Evolutionary conservation across 2,888 invertebrate species (phyloP).

Genomic region (Norana najaformis): DNA sequence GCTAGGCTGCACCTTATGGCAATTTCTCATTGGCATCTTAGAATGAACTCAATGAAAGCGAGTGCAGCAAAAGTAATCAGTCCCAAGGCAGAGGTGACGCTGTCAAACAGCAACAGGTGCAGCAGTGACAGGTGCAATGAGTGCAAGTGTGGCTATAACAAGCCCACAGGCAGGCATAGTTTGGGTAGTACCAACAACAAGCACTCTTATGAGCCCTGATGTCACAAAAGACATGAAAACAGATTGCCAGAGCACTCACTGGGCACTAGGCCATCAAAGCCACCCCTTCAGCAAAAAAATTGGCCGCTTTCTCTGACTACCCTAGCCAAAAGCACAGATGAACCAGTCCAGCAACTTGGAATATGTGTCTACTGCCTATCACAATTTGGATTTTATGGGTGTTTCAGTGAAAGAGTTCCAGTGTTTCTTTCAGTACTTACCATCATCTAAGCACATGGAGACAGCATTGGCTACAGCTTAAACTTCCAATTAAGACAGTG

Average conservation of each 20-base stretch:
- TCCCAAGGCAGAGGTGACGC: neutral
- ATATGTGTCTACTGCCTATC: neutral
- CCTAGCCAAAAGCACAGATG: neutral
- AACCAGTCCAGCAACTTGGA: neutral
- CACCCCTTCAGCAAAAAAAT: neutral
- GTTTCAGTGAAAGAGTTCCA: no score
- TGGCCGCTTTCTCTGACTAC: neutral
- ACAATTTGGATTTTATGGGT: neutral
- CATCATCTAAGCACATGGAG: no score
- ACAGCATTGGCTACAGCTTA: no score
- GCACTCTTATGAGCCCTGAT: no score
- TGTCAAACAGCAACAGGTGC: neutral
- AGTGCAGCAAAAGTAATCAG: neutral
- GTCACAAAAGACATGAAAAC: neutral
- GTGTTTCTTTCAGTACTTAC: no score
- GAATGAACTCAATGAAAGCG: no score
- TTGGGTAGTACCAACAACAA: neutral
- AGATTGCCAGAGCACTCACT: neutral
- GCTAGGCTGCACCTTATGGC: no score
- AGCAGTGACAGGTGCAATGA: neutral
- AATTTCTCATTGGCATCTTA: no score
- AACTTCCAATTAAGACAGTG: no score
- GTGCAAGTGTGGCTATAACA: neutral
- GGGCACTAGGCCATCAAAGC: slow-evolving; percentile 13
- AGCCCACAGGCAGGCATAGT: neutral